Conservation (phyloP, 2,113 vertebrate genomes). For the Hydrolagus affinis region DNA sequence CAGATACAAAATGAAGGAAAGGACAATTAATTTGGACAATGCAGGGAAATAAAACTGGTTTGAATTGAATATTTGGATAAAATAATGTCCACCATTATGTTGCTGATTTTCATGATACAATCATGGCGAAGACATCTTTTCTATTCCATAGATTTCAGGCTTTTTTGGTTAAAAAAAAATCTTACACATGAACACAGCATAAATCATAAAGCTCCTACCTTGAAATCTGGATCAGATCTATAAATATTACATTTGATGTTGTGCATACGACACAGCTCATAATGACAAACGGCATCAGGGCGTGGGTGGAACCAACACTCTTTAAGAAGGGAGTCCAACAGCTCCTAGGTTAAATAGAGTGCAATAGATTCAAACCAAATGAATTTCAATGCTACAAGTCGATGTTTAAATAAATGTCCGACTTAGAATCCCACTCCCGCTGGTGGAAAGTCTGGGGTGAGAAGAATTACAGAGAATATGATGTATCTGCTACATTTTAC, state of each 20-base stretch:
- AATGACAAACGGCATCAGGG: constrained; percentile 19
- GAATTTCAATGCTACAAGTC: background rate
- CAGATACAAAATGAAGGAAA: background rate
- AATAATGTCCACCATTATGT: too few species aligned
- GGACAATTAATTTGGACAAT: too few species aligned
- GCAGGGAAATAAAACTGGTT: too few species aligned
- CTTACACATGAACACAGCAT: background rate
- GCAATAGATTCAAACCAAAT: background rate
- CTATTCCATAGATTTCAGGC: too few species aligned
- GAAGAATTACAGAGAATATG: too few species aligned
- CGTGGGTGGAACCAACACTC: background rate
- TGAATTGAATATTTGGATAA: too few species aligned
- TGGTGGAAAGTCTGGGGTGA: too few species aligned
- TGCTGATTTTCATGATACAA: too few species aligned
- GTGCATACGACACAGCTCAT: constrained; percentile 1
- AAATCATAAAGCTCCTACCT: constrained; percentile 9
- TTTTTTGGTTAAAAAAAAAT: too few species aligned
- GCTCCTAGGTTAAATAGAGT: constrained; percentile 5
- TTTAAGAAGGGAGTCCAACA: constrained; percentile 15
- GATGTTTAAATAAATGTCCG: background rate
- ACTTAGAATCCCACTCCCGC: too few species aligned
- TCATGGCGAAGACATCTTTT: too few species aligned
- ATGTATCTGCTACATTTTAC: too few species aligned
- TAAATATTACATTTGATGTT: constrained; percentile 15
- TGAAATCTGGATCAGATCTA: constrained; percentile 23